These are phyloP conservation scores for Xiphophorus couchianus DNA, from an alignment of 2,113 vertebrate species.

Conservation along the genomic window DNA sequence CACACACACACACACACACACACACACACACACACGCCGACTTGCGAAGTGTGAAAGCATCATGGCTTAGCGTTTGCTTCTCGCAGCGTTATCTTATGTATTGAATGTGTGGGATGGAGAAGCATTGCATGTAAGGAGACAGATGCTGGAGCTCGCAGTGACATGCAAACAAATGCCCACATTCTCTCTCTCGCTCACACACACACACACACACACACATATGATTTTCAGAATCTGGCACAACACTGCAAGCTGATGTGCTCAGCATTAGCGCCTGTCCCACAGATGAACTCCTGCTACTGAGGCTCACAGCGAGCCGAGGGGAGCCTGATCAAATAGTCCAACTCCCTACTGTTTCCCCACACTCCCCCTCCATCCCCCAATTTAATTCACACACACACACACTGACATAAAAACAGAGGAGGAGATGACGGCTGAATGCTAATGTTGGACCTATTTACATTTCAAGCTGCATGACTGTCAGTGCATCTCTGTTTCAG, in stretches of 20 bases:
- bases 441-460: conserved; percentile 68
- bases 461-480: conserved; percentile 66
- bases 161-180: conserved; percentile 24
- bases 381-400: conserved; percentile 35
- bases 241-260: conserved; percentile 43
- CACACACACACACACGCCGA: background rate
- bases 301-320: conserved; percentile 60
- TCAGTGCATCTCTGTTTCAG: conserved; percentile 55
- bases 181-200: background rate
- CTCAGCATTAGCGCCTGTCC: conserved; percentile 56
- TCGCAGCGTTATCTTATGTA: conserved; percentile 33
- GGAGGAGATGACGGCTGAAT: conserved; percentile 53
- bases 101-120: conserved; percentile 54
- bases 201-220: background rate
- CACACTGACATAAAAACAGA: conserved; percentile 42
- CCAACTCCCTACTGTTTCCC: conserved; percentile 62
- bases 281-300: conserved; percentile 68
- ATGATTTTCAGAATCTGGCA: conserved; percentile 53
- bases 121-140: conserved; percentile 43
- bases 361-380: background rate
- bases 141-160: conserved; percentile 34
- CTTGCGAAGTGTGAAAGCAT: conserved; percentile 34
- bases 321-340: conserved; percentile 73
- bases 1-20: conserved; percentile 22
- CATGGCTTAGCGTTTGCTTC: conserved; percentile 40